Evolutionary conservation across 2,113 vertebrate genomes (phyloP), one percentile per base, ranked within the genome.

Genomic region (Trochalopteron elliotii): DNA sequence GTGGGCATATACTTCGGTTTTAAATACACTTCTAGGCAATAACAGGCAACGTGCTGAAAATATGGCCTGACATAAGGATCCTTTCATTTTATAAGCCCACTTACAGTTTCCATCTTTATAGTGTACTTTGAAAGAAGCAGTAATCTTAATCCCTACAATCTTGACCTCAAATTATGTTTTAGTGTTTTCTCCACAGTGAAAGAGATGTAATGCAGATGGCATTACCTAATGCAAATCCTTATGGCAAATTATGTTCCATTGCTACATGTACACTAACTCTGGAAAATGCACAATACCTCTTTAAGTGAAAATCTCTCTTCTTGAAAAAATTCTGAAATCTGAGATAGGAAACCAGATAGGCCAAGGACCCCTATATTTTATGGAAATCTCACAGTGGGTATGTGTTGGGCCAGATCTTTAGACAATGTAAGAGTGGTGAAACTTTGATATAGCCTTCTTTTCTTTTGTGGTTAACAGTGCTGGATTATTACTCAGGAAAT

Each of bases 11-110:
- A 14, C 42, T 83, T 77, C 4, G 72, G 37, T 90, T 93, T 90
- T 82, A 84, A 93, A 56, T 81, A 75, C 6, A 63, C 30, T 92
- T 93, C 31, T 42, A 92, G 60, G 61, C 47, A 52, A n/a, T 90
- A 96, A 83, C 15, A 77, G 75, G 70, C 42, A 85, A 70, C 37
- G 39, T 86, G 72, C 55, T 96, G 88, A 87, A 96, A 96, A 94
- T 71, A 88, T 15, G 37, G 60, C 64, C 72, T 90, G 83, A 90
- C 28, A 81, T n/a, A 94, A 86, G 47, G 55, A 82, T 92, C 45
- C 57, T 94, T 89, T 76, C 49, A 33, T 90, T 93, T 97, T 96
- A 89, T 64, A 92, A 96, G 60, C 39, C 44, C 82, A 83, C 52
- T 94, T 94, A 91, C 87, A 84, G 5, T 93, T 88, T 94, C 53